Evolutionary conservation across 1,140 invertebrate genomes (phyloP), one percentile per base, ranked within the genome.

Genomic region (Lepidurus couesii): DNA sequence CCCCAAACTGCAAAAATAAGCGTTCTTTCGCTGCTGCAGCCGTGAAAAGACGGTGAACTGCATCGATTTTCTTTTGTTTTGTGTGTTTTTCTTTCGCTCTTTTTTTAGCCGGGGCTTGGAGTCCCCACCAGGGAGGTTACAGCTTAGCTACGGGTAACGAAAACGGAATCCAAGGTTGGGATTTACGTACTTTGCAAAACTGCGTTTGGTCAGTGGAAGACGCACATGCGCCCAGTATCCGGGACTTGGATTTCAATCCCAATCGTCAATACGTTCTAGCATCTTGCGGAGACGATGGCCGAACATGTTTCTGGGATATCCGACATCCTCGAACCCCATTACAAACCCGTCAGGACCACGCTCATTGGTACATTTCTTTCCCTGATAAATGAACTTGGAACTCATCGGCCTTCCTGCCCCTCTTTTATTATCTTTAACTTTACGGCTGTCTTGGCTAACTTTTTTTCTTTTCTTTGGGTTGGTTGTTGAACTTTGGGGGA

Each of bases 241-340:
- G 96, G 80, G 95, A 98, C 85, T 83, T 99, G 21, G 97, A 99
- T 86, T 98, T 97, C 83, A 99, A 99, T 88, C 93, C 95, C 21
- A 98, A 98, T 86, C 92, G 94, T 83, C 96, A 98, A 82, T 98
- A 97, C 84, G 93, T 94, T 83, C 82, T 99, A 79, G 94, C 93
- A 1, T 97, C 92, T 16, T 97, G 95, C 82, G 97, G 97, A 3
- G 97, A 99, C 85, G 97, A 99, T 86, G 96, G 95, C 6, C 91
- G 90, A 73, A 89, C 95, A 44, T 96, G 96, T 84, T 96, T 99
- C 82, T 99, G 97, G 97, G 97, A 99, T 84, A 92, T 95, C 81
- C 88, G 97, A 78, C 93, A 94, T 83, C 86, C 91, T 1, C 88
- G 86, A 42, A 89, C 92, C 82, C 92, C 95, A 1, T 87, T 97